Evolutionary conservation across 2,888 invertebrate genomes (phyloP), one percentile per base, ranked within the genome.

Genomic region (Noctua fimbriata): DNA sequence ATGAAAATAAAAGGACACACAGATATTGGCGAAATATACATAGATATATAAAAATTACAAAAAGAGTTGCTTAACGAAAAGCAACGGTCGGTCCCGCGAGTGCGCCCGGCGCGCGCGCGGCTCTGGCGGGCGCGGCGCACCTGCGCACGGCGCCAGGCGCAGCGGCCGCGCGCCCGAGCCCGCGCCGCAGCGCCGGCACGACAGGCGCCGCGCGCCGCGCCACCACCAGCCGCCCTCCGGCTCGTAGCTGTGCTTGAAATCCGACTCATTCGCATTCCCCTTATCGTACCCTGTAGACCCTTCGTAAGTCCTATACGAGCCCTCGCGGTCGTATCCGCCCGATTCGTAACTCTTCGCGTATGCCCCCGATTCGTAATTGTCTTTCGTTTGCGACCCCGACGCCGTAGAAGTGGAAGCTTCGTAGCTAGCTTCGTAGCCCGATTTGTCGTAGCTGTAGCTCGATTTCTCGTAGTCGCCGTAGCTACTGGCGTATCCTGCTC

Each of bases 31-130:
- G 76, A 83, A 81, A 84, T 71, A 84, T 60, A 80, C 60, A 72
- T 69, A 28, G 63, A 69, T 79, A 82, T 78, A 78, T 52, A 76
- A 60, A 88, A 79, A 60, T 89, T 93, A 95, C 86, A 94, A 91
- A 92, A 96, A 96, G 81, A 96, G 91, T 88, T 95, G 95, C 84
- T 95, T 95, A 58, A 95, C 93, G 88, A 96, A 95, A 74, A 94
- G 93, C 79, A 96, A 89, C 7, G 96, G 96, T 44, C 96, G 94
- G 87, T 96, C 95, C 44, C 94, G 93, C 5, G 96, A 96, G 88
- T 93, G 47, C 0, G 93, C 93, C 2, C 94, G 92, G 4, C 91
- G 84, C 67, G 32, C 32, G 55, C 63, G 83, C 65, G 72, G 52
- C 60, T 2, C 73, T 89, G 21, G 41, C 52, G 93, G 5, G 1